These are phyloP conservation scores for Trypoxylus dichotomus DNA, from an alignment of 1,140 invertebrate species.

Conservation along the genomic window DNA sequence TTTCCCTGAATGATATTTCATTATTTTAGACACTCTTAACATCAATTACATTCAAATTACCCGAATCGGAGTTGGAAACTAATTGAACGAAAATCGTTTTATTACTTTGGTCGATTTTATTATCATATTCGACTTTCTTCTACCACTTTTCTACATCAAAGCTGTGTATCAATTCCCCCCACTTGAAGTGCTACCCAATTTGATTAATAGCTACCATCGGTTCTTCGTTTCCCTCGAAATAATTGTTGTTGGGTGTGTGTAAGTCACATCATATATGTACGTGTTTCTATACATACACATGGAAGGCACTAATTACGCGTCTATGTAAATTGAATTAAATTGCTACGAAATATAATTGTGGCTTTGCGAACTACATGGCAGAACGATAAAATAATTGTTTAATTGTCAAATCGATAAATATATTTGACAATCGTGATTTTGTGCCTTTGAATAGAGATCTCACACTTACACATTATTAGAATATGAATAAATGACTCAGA, in stretches of 20 bases:
- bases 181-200: neutral
- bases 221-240: neutral
- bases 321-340: too few species aligned
- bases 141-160: neutral
- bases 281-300: too few species aligned
- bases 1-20: neutral
- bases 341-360: too few species aligned
- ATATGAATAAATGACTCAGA: too few species aligned
- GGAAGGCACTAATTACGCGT: too few species aligned
- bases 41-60: slow-evolving; percentile 12
- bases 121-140: neutral
- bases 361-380: too few species aligned
- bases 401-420: too few species aligned
- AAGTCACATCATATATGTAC: too few species aligned
- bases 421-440: too few species aligned
- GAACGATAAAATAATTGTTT: too few species aligned
- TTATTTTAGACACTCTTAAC: neutral
- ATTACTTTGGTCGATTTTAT: slow-evolving; percentile 1
- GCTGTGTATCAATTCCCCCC: neutral
- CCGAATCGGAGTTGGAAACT: neutral
- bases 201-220: neutral
- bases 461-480: too few species aligned
- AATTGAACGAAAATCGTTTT: slow-evolving; percentile 12
- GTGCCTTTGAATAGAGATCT: too few species aligned
- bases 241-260: neutral